These are phyloP conservation scores for Galerucella pusilla DNA, from an alignment of 2,888 invertebrate genomes.

Conservation along the genomic window DNA sequence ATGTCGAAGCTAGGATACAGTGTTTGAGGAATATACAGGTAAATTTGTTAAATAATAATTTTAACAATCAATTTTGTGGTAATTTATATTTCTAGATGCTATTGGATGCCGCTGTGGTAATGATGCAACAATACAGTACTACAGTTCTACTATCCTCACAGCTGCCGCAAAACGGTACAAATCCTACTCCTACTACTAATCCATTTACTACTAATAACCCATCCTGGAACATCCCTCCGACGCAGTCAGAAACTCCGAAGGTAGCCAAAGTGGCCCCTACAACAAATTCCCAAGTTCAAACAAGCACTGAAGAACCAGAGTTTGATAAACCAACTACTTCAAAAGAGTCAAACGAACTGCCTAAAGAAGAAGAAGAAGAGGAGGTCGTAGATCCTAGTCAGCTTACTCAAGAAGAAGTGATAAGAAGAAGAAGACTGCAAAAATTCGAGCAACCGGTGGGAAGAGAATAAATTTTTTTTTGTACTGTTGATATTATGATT, in stretches of 20 bases:
- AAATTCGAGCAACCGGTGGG: conserved; percentile 67
- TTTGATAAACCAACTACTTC: conserved; percentile 36
- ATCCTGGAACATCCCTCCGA: conserved; percentile 13
- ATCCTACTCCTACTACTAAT: conserved; percentile 10
- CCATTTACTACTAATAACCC: conserved; percentile 9
- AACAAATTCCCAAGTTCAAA: conserved; percentile 30
- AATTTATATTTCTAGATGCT: conserved; percentile 68
- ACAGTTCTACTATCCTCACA: conserved; percentile 68
- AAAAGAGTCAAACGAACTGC: conserved; percentile 6
- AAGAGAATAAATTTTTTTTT: conserved; percentile 25
- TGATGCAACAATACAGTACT: conserved; percentile 93
- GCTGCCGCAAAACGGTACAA: conserved; percentile 61
- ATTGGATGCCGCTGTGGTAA: conserved; percentile 90
- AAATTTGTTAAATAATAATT: conserved; percentile 2
- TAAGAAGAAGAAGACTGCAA: conserved; percentile 81
- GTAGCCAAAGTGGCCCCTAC: conserved; percentile 41
- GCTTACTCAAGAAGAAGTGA: conserved; percentile 70
- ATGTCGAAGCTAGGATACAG: conserved; percentile 91
- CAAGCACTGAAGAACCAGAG: conserved; percentile 21
- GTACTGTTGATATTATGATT: conserved; percentile 22
- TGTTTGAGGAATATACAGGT: conserved; percentile 76
- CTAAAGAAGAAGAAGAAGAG: background rate
- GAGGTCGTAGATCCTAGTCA: conserved; percentile 17
- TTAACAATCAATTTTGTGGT: background rate
- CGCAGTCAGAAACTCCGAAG: conserved; percentile 34